phyloP scores from a whole-genome alignment of 2,797 vertebrate species.

The Amphiprion clarkii region DNA sequence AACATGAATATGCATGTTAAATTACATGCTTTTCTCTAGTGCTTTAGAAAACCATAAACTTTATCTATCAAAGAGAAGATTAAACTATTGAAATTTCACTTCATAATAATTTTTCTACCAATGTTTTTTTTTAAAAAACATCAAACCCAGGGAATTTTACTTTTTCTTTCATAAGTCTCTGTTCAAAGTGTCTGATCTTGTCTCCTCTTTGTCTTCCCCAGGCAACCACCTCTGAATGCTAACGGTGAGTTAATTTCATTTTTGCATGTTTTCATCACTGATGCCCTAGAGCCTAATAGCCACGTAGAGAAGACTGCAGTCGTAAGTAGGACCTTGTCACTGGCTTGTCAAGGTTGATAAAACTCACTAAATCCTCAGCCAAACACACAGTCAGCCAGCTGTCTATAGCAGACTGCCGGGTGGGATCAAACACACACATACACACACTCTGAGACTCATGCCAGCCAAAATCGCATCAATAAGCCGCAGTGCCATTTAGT shows the following conservation, averaged over 20 bases:
- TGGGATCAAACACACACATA: constrained; percentile 50
- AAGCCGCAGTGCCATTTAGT: constrained; percentile 26
- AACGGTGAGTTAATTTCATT: constrained; percentile 77
- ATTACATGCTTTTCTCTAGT: background rate
- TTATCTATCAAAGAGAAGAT: background rate
- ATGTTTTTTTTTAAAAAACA: background rate
- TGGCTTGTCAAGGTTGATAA: constrained; percentile 65
- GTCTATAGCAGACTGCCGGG: constrained; percentile 54
- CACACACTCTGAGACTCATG: constrained; percentile 20
- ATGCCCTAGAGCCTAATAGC: background rate
- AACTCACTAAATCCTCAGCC: constrained; percentile 57
- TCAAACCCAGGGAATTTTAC: background rate
- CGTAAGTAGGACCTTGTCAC: constrained; percentile 52
- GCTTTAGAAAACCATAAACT: background rate
- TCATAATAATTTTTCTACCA: background rate
- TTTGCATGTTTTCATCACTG: constrained; percentile 22
- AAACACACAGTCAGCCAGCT: constrained; percentile 62
- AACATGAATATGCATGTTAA: background rate
- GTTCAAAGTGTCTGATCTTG: constrained; percentile 21
- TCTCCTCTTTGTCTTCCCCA: constrained; percentile 68
- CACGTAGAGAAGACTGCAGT: constrained; percentile 29
- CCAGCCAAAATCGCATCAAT: constrained; percentile 55
- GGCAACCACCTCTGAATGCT: constrained; percentile 65
- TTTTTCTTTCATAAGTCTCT: background rate
- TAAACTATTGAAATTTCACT: background rate